These are phyloP conservation scores for Teinopalpus imperialis DNA, from an alignment of 2,888 invertebrate genomes.

Conservation along the genomic window DNA sequence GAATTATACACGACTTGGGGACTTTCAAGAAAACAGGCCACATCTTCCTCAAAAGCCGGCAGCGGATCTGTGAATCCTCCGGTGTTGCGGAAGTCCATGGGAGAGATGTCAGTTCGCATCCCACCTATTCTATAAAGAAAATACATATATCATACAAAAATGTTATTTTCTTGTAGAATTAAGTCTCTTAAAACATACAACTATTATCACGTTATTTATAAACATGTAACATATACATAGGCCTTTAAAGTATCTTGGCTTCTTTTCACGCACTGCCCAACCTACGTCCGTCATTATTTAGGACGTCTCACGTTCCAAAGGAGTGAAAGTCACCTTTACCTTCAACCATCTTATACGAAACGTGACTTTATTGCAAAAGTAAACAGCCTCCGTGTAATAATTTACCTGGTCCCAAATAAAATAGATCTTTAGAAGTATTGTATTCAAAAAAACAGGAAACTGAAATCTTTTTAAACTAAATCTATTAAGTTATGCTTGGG, in stretches of 20 bases:
- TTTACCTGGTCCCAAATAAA: constrained; percentile 54
- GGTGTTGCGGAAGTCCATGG: too few relatives aligned
- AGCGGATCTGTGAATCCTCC: too few relatives aligned
- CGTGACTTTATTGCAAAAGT: constrained; percentile 71
- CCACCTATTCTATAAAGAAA: too few relatives aligned
- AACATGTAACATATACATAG: too few relatives aligned
- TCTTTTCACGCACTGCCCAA: constrained; percentile 27
- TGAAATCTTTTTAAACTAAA: constrained; percentile 23
- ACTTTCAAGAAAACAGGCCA: too few relatives aligned
- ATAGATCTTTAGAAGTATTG: constrained; percentile 55
- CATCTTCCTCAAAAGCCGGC: too few relatives aligned
- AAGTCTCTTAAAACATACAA: too few relatives aligned
- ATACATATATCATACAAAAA: too few relatives aligned
- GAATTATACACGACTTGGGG: too few relatives aligned
- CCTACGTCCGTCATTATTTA: constrained; percentile 42
- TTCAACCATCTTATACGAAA: constrained; percentile 61
- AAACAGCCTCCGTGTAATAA: constrained; percentile 59
- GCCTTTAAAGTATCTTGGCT: not conserved
- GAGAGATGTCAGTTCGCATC: too few relatives aligned
- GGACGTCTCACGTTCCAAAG: constrained; percentile 33
- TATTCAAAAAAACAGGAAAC: constrained; percentile 36
- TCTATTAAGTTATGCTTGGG: constrained; percentile 13
- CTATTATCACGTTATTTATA: too few relatives aligned
- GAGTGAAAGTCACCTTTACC: constrained; percentile 39
- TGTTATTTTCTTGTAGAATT: too few relatives aligned